Evolutionary conservation across 2,113 vertebrate genomes (phyloP).

Genomic region (Colius striatus): DNA sequence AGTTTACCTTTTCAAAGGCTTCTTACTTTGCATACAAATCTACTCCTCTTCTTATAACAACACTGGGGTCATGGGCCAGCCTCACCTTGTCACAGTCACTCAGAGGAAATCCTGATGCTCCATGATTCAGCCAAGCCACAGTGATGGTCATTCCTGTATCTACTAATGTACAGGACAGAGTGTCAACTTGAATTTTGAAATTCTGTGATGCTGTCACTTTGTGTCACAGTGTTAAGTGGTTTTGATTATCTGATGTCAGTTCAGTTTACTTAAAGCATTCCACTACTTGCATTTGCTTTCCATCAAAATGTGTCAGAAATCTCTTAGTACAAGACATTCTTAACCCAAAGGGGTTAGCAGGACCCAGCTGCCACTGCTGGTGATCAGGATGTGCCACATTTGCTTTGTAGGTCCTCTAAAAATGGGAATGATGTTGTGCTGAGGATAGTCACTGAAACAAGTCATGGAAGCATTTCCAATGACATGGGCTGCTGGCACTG

Average conservation of each 20-base stretch:
- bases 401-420: neutral
- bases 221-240: constrained; percentile 48
- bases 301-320: constrained; percentile 16
- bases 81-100: neutral
- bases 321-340: neutral
- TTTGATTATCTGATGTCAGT: constrained; percentile 63
- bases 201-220: constrained; percentile 47
- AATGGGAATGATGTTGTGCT: neutral
- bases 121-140: neutral
- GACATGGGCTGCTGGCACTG: accelerated
- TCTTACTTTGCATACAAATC: neutral
- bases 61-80: neutral
- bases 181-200: constrained; percentile 13
- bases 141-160: neutral
- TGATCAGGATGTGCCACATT: neutral
- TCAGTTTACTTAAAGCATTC: constrained; percentile 29
- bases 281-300: constrained; percentile 18
- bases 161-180: neutral
- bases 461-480: neutral
- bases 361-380: neutral
- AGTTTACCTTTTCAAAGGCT: neutral
- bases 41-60: neutral
- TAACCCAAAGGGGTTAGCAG: neutral
- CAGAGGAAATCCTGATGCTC: neutral
- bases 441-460: neutral